Percentiles rank a stretch among this genome's conserved stretches.
These are phyloP conservation scores for Lycodopsis pacificus DNA, from an alignment of 2,797 vertebrate species.

Conservation along the genomic window DNA sequence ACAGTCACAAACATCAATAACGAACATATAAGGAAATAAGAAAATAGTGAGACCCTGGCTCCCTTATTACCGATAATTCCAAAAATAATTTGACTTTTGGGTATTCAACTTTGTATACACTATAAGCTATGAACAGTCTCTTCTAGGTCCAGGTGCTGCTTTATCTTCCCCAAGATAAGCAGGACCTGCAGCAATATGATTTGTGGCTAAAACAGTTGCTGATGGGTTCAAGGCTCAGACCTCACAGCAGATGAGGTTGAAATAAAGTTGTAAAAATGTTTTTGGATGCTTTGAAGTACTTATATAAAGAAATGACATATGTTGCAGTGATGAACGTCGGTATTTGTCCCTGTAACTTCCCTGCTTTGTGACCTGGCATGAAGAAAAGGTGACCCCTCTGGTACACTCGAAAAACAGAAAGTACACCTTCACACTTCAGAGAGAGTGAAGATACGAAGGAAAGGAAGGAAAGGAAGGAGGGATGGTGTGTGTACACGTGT, in stretches of 20 bases:
- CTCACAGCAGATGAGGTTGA: slow-evolving; percentile 2
- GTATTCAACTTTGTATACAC: slow-evolving; percentile 5
- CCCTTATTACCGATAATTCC: slow-evolving; percentile 42
- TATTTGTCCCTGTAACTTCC: not conserved
- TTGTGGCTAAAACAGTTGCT: slow-evolving; percentile 29
- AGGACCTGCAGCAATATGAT: slow-evolving; percentile 27
- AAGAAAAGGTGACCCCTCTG: slow-evolving; percentile 20
- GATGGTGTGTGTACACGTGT: slow-evolving; percentile 1
- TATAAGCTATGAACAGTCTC: not conserved
- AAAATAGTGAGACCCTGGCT: slow-evolving; percentile 14
- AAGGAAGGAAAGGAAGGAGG: not conserved
- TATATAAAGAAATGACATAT: slow-evolving; percentile 31
- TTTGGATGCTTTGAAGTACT: slow-evolving; percentile 32
- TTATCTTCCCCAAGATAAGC: slow-evolving; percentile 7
- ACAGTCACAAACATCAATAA: slow-evolving; percentile 52
- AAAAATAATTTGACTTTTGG: slow-evolving; percentile 4
- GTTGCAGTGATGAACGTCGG: not conserved
- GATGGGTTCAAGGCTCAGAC: slow-evolving; percentile 23
- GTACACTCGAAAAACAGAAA: slow-evolving; percentile 17
- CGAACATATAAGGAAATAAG: not conserved
- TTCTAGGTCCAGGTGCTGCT: not conserved
- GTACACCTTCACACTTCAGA: slow-evolving; percentile 6
- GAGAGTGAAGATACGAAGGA: not conserved
- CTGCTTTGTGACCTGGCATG: slow-evolving; percentile 18
- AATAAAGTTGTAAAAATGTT: slow-evolving; percentile 16